A percentile compares a stretch with the other conserved stretches of the same genome.
Conservation (phyloP, 2,888 invertebrate genomes). For the Apotomis turbidana region DNA sequence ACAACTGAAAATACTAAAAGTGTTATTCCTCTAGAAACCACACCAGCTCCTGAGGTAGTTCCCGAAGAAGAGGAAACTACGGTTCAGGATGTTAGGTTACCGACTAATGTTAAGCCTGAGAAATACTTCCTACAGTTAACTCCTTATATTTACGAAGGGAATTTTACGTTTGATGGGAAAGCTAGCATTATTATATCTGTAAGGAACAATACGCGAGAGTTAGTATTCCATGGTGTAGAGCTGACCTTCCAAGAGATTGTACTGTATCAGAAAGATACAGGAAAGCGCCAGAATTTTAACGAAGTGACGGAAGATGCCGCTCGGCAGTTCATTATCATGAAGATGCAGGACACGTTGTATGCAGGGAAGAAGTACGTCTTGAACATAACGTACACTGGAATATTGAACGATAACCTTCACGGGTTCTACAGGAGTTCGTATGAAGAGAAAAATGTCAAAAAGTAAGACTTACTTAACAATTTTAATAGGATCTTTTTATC, state of each 20-base stretch:
- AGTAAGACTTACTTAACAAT: constrained; percentile 73
- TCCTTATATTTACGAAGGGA: constrained; percentile 89
- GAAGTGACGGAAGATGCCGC: constrained; percentile 82
- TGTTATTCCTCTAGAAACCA: constrained; percentile 66
- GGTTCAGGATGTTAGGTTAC: constrained; percentile 86
- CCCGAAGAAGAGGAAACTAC: constrained; percentile 51
- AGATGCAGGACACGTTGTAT: constrained; percentile 82
- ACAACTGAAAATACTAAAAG: constrained; percentile 70
- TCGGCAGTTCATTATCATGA: constrained; percentile 88
- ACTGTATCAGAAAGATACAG: constrained; percentile 75
- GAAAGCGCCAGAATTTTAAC: constrained; percentile 60
- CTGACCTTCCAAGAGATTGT: constrained; percentile 85
- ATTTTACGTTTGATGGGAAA: constrained; percentile 91
- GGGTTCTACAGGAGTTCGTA: constrained; percentile 94
- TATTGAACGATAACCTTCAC: constrained; percentile 89
- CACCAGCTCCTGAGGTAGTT: constrained; percentile 52
- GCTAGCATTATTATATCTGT: constrained; percentile 86
- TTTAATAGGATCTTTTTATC: too few species aligned
- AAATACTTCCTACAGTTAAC: constrained; percentile 88
- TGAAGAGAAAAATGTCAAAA: constrained; percentile 86
- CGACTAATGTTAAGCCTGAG: constrained; percentile 86
- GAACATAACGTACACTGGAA: constrained; percentile 87
- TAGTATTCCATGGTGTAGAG: constrained; percentile 90
- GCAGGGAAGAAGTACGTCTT: constrained; percentile 86
- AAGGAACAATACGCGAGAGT: constrained; percentile 84